Base-by-base conservation (phyloP, 2,113 vertebrate species). In the Gavialis gangeticus region DNA sequence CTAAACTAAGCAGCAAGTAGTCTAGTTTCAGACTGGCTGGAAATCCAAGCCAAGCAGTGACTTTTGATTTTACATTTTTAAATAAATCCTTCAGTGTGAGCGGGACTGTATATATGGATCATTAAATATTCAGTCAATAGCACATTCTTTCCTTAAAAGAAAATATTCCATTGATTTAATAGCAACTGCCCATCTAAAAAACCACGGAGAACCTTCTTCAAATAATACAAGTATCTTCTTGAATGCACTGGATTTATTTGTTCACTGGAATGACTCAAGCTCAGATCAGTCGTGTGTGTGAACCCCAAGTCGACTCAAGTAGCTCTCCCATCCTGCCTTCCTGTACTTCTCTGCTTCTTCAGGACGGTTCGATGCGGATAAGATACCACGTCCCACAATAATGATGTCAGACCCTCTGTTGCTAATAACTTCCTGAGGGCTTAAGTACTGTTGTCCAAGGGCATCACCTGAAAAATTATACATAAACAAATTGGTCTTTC, bases 361-460 rank as follows among this genome's bases (percentile, higher is more conserved):
- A 79, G 96, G 90, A 66, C 58, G 97, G 95, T 99, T 97, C 10
- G 98, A 37, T 2, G 98, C 98, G 24, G 97, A 96, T 91, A 99
- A 85, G 85, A 99, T 99, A 21, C 99, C 99, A 37, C 99, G 98
- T 84, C 99, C 99, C 37, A 99, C 99, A 18, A 99, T 99, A 96
- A 99, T 98, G 98, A 99, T 89, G 85, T 99, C 99, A 60, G 98
- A 99, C 89, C 98, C 98, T 93, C 98, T 98, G 67, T 90, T 96
- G n/a, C 78, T 80, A 84, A 99, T 98, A 28, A 99, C 98, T 54
- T 99, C 98, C 75, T 98, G 97, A 3, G 99, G 99, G 79, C 96
- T 99, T 34, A 95, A 96, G 96, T 99, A 99, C 97, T 98, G 99
- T 82, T 99, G 99, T 75, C 99, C 99, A 78, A 99, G 97, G 54